Percentiles rank a stretch among this genome's conserved stretches.
Conservation (phyloP, 2,888 invertebrate species). For the Cantharis rustica region DNA sequence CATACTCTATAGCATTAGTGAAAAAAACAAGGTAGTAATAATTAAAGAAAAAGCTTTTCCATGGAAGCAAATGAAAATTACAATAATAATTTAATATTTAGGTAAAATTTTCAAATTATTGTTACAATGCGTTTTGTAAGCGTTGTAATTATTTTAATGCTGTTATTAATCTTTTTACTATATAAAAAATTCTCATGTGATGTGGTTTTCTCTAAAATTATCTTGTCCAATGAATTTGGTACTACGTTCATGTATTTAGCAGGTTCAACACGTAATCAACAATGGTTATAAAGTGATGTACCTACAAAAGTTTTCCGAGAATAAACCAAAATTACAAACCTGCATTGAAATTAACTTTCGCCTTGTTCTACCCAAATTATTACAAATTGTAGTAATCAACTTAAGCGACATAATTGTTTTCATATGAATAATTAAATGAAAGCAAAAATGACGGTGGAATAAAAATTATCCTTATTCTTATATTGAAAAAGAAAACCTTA, state of each 20-base stretch:
- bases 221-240: background rate
- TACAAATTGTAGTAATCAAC: slow-evolving; percentile 3
- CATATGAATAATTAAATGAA: background rate
- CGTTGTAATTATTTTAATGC: background rate
- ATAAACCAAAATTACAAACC: slow-evolving; percentile 1
- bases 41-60: background rate
- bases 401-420: background rate
- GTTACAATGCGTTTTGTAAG: background rate
- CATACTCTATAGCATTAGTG: background rate
- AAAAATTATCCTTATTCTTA: background rate
- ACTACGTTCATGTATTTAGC: background rate
- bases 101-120: background rate
- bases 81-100: background rate
- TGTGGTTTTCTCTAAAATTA: background rate
- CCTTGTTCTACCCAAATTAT: slow-evolving; percentile 2
- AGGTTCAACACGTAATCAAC: background rate
- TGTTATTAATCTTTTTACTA: background rate
- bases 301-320: background rate
- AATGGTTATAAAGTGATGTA: background rate
- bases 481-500: background rate
- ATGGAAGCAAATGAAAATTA: background rate
- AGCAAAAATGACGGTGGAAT: background rate
- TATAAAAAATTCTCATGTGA: background rate
- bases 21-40: background rate
- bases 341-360: background rate